Evolutionary conservation across 2,888 invertebrate genomes (phyloP), one percentile per base, ranked within the genome.

Genomic region (Oxyscelio sp.): DNA sequence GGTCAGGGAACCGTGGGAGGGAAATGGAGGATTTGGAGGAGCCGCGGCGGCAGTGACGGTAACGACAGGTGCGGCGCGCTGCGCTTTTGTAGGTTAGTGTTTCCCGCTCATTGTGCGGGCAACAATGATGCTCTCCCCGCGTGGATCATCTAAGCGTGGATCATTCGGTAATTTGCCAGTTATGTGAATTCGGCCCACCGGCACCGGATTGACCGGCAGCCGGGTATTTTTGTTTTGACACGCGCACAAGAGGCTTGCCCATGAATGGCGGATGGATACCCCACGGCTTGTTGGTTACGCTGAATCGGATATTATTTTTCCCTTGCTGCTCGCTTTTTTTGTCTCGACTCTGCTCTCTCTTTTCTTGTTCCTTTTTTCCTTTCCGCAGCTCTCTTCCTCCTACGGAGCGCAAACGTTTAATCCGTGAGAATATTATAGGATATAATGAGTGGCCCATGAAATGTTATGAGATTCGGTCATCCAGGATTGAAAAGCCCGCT

Each of bases 191-290:
- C n/a, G n/a, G n/a, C n/a, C n/a, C n/a, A n/a, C n/a, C n/a, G n/a
- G n/a, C n/a, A n/a, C n/a, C n/a, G n/a, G n/a, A n/a, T n/a, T n/a
- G n/a, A n/a, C n/a, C n/a, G 71, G 83, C 75, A 77, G 82, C 71
- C 74, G 73, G 77, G 75, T 89, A 92, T 92, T 90, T 90, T 90
- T 93, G 91, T 93, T 93, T 93, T 93, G 93, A 93, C 93, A 93
- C 93, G 92, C 92, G 93, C 90, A 91, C 85, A 87, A 89, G 90
- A 92, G 80, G 90, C 86, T 75, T 74, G 81, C 50, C 82, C 81
- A 85, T 85, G 85, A 85, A 74, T 87, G 90, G 82, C 87, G 85
- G 86, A 91, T 87, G 88, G 92, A 91, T 92, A 90, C 88, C 88
- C 85, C 86, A 93, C 87, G 93, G 92, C 87, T 92, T 90, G 90